A percentile compares a stretch with the other conserved stretches of the same genome.
phyloP scores from a whole-genome alignment of 1,140 invertebrate genomes.

The Drosophila orena region DNA sequence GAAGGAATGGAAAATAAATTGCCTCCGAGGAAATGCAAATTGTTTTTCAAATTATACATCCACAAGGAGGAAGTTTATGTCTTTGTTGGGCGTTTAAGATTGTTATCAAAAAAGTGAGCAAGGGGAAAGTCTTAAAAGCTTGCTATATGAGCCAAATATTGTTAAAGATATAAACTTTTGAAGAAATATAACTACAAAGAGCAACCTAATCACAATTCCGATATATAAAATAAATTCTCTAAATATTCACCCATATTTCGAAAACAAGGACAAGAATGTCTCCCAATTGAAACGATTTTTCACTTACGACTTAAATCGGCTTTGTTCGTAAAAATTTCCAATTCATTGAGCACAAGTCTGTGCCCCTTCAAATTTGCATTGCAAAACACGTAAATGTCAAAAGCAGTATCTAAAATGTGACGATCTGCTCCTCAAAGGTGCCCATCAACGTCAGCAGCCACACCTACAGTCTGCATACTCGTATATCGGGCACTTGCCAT shows the following conservation, averaged over 20 bases:
- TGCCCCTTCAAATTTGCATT: slow-evolving; percentile 20
- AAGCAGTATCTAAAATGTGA: slow-evolving; percentile 16
- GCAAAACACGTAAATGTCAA: slow-evolving; percentile 41
- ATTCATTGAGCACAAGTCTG: slow-evolving; percentile 1
- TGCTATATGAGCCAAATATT: slow-evolving; percentile 1
- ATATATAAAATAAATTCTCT: neutral
- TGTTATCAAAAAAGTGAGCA: slow-evolving; percentile 22
- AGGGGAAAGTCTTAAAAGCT: neutral
- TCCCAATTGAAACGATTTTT: neutral
- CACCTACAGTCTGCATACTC: slow-evolving; percentile 27
- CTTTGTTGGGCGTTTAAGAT: slow-evolving; percentile 30
- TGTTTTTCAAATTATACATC: slow-evolving; percentile 44
- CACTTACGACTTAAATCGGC: neutral
- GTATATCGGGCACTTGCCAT: slow-evolving; percentile 43
- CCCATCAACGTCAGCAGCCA: slow-evolving; percentile 41
- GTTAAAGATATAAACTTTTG: neutral
- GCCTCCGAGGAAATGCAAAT: slow-evolving; percentile 39
- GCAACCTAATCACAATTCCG: too few species aligned
- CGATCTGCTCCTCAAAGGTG: slow-evolving; percentile 2
- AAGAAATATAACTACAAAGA: neutral
- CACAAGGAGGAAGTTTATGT: slow-evolving; percentile 34
- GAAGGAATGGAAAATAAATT: slow-evolving; percentile 34
- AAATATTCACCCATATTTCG: neutral
- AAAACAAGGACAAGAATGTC: neutral
- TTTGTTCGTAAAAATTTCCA: neutral